phyloP scores from a whole-genome alignment of 2,888 invertebrate genomes.

The Hirtodrosophila trivittata region DNA sequence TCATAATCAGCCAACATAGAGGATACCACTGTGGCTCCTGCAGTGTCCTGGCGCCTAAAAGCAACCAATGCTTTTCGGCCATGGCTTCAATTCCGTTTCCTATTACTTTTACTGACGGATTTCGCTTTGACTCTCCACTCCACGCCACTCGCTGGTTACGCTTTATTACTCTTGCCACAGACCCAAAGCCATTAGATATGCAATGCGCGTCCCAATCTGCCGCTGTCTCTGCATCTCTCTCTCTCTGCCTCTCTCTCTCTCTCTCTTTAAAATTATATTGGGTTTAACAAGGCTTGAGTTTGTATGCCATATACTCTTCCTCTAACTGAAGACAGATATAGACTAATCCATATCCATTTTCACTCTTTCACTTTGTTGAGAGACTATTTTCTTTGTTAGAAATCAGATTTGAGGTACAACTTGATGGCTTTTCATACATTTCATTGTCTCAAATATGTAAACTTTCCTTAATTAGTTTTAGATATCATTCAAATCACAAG shows the following conservation, averaged over 20 bases:
- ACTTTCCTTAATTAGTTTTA: neutral
- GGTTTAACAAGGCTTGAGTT: too few species aligned
- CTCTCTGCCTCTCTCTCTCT: constrained; percentile 2
- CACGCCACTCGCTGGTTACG: constrained; percentile 63
- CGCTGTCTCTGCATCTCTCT: constrained; percentile 36
- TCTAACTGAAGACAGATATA: too few species aligned
- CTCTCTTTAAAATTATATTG: neutral
- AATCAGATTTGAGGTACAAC: too few species aligned
- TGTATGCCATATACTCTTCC: too few species aligned
- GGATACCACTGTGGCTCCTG: constrained; percentile 4
- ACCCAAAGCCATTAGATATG: constrained; percentile 61
- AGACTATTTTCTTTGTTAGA: too few species aligned
- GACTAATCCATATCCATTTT: too few species aligned
- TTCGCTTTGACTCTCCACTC: constrained; percentile 55
- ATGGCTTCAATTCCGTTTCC: constrained; percentile 47
- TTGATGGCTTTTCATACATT: too few species aligned
- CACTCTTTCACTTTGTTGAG: too few species aligned
- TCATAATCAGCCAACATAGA: constrained; percentile 61
- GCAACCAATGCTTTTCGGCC: constrained; percentile 38
- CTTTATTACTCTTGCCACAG: constrained; percentile 67
- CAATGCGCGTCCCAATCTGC: constrained; percentile 58
- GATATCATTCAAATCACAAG: constrained; percentile 1
- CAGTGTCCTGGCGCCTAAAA: constrained; percentile 32
- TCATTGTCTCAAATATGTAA: too few species aligned
- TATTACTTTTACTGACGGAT: constrained; percentile 72